phyloP scores from a whole-genome alignment of 1,140 invertebrate species.

The Papilio polytes region DNA sequence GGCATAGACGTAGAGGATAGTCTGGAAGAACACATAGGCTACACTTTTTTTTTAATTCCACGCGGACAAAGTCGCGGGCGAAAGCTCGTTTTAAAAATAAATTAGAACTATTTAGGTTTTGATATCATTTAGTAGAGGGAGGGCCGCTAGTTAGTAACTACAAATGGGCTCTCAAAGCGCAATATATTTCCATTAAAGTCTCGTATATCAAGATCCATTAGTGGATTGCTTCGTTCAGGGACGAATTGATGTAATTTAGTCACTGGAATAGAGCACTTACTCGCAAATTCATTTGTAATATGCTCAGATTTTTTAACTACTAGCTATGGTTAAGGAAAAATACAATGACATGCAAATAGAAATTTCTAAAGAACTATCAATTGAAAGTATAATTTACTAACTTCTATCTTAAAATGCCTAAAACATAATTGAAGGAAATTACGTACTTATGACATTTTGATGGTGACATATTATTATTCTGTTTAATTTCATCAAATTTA shows the following conservation, averaged over 20 bases:
- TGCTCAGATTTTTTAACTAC: background rate
- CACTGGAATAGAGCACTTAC: constrained; percentile 10
- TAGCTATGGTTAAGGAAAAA: background rate
- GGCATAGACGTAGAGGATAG: too few relatives aligned
- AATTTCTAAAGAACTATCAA: background rate
- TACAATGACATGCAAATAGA: too few relatives aligned
- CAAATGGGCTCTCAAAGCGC: constrained; percentile 24
- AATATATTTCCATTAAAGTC: constrained; percentile 24
- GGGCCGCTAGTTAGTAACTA: constrained; percentile 4
- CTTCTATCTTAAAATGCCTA: background rate
- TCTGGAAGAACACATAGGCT: too few relatives aligned
- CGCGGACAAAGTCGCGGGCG: too few relatives aligned
- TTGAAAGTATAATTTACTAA: background rate
- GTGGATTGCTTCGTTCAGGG: constrained; percentile 11
- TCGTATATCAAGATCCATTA: constrained; percentile 21
- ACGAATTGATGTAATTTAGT: constrained; percentile 17
- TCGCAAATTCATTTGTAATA: background rate
- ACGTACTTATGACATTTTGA: too few relatives aligned
- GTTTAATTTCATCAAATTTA: too few relatives aligned
- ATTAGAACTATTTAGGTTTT: background rate
- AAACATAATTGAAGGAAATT: too few relatives aligned
- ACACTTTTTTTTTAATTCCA: too few relatives aligned
- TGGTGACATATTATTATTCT: too few relatives aligned
- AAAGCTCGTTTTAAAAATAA: too few relatives aligned
- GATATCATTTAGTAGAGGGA: background rate